Conservation (phyloP, 2,888 invertebrate species). For the Tuberolachnus salignus region DNA sequence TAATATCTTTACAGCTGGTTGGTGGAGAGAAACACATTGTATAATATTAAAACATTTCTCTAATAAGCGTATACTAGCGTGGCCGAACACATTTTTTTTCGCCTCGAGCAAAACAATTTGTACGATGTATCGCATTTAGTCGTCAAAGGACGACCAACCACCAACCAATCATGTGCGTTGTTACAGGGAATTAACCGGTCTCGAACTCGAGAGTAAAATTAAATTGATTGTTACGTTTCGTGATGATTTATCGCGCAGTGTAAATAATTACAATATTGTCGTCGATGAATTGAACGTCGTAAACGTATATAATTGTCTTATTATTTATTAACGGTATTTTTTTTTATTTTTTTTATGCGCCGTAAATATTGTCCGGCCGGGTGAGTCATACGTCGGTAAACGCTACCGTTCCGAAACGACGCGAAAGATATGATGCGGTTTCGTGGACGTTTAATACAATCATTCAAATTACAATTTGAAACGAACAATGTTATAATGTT, state of each 20-base stretch:
- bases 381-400: conserved; percentile 15
- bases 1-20: too few relatives aligned
- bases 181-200: background rate
- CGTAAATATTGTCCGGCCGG: background rate
- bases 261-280: conserved; percentile 6
- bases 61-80: too few relatives aligned
- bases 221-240: background rate
- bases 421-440: background rate
- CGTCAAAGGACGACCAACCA: too few relatives aligned
- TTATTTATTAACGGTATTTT: background rate
- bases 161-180: too few relatives aligned
- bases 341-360: too few relatives aligned
- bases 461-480: too few relatives aligned
- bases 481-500: background rate
- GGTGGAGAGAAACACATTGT: too few relatives aligned
- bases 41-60: too few relatives aligned
- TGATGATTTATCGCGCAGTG: background rate
- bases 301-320: background rate
- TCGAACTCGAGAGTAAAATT: background rate
- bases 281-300: background rate
- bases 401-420: background rate
- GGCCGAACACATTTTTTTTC: too few relatives aligned
- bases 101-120: too few relatives aligned
- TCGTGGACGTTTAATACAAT: too few relatives aligned
- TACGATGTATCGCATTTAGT: too few relatives aligned